These are phyloP conservation scores for Eriosoma lanigerum DNA, from an alignment of 1,140 invertebrate genomes.

Conservation along the genomic window DNA sequence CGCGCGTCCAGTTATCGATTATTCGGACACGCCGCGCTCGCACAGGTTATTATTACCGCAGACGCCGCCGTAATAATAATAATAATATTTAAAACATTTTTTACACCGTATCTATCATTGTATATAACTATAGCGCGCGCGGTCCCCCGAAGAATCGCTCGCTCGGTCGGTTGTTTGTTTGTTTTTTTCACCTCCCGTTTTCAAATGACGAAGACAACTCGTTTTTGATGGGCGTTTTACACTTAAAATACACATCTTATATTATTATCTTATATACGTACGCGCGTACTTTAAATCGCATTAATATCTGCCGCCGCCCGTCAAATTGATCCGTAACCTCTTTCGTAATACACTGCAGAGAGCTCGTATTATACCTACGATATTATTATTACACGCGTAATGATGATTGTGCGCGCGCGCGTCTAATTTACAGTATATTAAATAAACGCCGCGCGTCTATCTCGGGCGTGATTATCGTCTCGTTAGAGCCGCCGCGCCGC, in stretches of 20 bases:
- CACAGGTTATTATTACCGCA: conserved; percentile 9
- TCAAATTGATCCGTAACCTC: conserved; percentile 29
- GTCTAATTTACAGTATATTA: neutral
- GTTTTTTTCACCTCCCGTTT: neutral
- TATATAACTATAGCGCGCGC: too few relatives aligned
- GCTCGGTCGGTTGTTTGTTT: conserved; percentile 9
- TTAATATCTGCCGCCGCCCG: conserved; percentile 25
- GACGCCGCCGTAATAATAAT: neutral
- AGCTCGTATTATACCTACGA: too few relatives aligned
- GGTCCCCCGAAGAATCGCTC: neutral
- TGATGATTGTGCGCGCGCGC: neutral
- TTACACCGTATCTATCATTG: neutral
- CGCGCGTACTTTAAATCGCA: conserved; percentile 32
- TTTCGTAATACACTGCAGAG: too few relatives aligned
- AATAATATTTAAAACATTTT: neutral
- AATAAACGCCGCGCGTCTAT: neutral
- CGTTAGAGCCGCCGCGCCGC: neutral
- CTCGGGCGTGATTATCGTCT: neutral
- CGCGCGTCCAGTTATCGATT: too few relatives aligned
- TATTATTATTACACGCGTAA: neutral
- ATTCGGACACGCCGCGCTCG: conserved; percentile 1
- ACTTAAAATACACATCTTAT: too few relatives aligned
- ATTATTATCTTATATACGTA: neutral
- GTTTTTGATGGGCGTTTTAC: conserved; percentile 18
- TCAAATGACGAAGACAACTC: neutral